phyloP scores from a whole-genome alignment of 2,113 vertebrate species.

The Salvelinus alpinus region DNA sequence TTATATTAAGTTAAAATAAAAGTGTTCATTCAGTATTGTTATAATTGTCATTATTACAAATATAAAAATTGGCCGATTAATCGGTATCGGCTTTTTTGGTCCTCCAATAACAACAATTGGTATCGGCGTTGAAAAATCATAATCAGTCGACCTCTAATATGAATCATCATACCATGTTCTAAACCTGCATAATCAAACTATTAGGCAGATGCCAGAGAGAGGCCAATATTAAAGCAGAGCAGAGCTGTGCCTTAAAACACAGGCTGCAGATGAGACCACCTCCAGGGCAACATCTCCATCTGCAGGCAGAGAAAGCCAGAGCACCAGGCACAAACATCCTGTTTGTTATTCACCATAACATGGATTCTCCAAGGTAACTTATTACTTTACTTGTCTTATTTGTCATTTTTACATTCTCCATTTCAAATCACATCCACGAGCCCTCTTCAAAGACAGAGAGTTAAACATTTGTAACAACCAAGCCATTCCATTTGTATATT shows the following conservation, averaged over 20 bases:
- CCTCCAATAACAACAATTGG: too few relatives aligned
- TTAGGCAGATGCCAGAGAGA: conserved; percentile 30
- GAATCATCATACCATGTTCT: conserved; percentile 7
- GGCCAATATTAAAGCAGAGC: conserved; percentile 40
- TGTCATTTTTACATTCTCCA: conserved; percentile 22
- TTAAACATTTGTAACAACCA: neutral
- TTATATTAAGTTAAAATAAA: too few relatives aligned
- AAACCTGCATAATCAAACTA: conserved; percentile 37
- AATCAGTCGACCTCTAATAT: too few relatives aligned
- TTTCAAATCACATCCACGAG: conserved; percentile 3
- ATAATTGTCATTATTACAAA: too few relatives aligned
- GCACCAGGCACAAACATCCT: conserved; percentile 44
- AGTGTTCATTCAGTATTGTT: too few relatives aligned
- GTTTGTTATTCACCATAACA: conserved; percentile 45
- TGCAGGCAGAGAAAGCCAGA: conserved; percentile 66
- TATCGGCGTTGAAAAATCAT: too few relatives aligned
- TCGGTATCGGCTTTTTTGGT: too few relatives aligned
- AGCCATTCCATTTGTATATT: neutral
- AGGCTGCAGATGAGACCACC: conserved; percentile 51
- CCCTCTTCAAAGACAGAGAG: neutral
- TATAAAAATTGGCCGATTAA: too few relatives aligned
- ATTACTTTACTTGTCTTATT: conserved; percentile 41
- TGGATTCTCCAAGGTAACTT: conserved; percentile 54
- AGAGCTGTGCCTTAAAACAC: conserved; percentile 33
- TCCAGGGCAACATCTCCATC: conserved; percentile 79